Evolutionary conservation across 2,113 vertebrate species (phyloP), one percentile per base, ranked within the genome.

Genomic region (Cranoglanis bouderius): DNA sequence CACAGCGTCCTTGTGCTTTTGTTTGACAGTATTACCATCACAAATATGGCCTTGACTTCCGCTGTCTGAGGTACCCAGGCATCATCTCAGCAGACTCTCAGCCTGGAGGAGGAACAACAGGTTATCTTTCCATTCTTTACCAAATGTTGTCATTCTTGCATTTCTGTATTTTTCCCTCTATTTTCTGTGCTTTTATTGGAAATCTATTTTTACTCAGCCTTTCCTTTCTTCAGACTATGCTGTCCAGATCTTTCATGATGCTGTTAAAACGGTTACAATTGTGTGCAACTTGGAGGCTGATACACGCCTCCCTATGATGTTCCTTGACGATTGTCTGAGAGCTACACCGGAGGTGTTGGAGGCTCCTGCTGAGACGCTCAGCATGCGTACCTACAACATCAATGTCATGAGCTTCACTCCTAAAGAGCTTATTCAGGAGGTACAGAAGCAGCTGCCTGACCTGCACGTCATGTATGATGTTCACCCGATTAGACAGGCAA

Each of bases 231-330:
- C 92, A 99, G 97, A 99, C 90, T 99, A 99, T 0, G 98, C 97
- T 0, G 97, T 99, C 63, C 96, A 98, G 92, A 98, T 99, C 89
- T 99, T 99, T 93, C 97, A 98, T 0, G 96, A 97, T 26, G 98
- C 98, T 0, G 91, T 97, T 0, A 99, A 98, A 91, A 95, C 88
- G 0, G 96, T 97, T 74, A 97, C 95, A 49, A 99, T 98, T 35
- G 95, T 97, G 70, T 99, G 98, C 91, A 96, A 97, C 93, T 88
- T 99, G 89, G 95, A 93, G 80, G 93, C 96, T 0, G 94, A 95
- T 94, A 97, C 97, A 0, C 94, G 95, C 13, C 96, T 99, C 29
- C 97, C 97, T 0, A 99, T 99, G 98, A 99, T 99, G 98, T 98
- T 98, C 88, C 96, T 99, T 0, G 96, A 98, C 0, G 98, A 99